These are phyloP conservation scores for Bufo gargarizans DNA, from an alignment of 2,113 vertebrate genomes.

Conservation along the genomic window DNA sequence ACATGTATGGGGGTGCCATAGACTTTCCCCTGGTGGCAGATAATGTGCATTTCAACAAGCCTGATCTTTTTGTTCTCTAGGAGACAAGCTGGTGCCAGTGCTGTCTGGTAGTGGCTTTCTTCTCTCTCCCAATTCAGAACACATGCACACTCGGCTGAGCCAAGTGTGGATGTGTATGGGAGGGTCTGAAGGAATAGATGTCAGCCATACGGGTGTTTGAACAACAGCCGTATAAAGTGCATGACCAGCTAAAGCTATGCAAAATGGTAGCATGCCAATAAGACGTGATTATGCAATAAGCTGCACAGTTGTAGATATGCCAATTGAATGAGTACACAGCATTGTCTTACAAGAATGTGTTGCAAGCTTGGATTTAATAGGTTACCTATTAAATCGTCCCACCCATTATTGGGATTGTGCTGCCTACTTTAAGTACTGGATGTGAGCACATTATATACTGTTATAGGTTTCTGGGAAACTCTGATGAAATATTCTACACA, in stretches of 20 bases:
- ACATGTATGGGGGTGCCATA: too few species aligned
- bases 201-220: too few species aligned
- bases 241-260: not conserved
- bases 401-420: not conserved
- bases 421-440: not conserved
- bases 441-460: not conserved
- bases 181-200: too few species aligned
- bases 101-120: too few species aligned
- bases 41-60: too few species aligned
- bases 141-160: too few species aligned
- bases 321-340: not conserved
- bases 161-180: too few species aligned
- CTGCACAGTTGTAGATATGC: not conserved
- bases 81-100: too few species aligned
- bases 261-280: not conserved
- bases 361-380: not conserved
- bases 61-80: too few species aligned
- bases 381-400: not conserved
- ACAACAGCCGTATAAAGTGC: too few species aligned
- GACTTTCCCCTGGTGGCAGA: too few species aligned
- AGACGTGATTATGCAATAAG: not conserved
- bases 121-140: too few species aligned
- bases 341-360: not conserved
- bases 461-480: slow-evolving; percentile 79
- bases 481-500: slow-evolving; percentile 81